phyloP scores from a whole-genome alignment of 2,113 vertebrate species.

The Rhinolophus sinicus region DNA sequence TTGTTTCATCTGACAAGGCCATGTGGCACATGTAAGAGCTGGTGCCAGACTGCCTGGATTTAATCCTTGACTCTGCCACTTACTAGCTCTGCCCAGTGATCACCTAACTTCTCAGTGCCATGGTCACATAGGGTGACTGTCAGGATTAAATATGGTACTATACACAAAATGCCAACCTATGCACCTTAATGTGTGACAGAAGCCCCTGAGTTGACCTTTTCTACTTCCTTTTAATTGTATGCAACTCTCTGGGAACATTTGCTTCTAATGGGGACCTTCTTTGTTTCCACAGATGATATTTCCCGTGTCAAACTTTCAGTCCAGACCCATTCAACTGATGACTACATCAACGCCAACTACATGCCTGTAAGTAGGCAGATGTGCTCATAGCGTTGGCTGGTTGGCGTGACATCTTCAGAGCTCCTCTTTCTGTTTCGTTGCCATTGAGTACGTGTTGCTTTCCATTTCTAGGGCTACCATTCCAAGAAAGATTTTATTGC shows the following conservation, averaged over 20 bases:
- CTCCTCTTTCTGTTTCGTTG: not conserved
- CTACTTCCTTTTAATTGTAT: not conserved
- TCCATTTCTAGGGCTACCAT: slow-evolving; percentile 90
- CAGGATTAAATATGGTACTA: not conserved
- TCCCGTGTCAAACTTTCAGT: slow-evolving; percentile 96
- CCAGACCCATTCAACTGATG: slow-evolving; percentile 85
- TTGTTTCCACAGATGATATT: slow-evolving; percentile 89
- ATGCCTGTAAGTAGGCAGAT: slow-evolving; percentile 90
- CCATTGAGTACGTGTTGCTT: not conserved
- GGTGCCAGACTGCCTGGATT: not conserved
- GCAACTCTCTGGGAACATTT: not conserved
- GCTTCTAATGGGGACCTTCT: not conserved
- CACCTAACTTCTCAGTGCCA: not conserved
- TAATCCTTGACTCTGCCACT: not conserved
- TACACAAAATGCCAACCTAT: fast-evolving
- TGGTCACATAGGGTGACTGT: fast-evolving
- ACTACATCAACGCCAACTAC: slow-evolving; percentile 98
- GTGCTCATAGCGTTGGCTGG: not conserved
- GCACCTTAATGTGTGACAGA: not conserved
- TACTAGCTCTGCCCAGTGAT: not conserved
- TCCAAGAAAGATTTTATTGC: slow-evolving; percentile 95
- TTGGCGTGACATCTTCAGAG: not conserved
- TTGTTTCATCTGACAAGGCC: not conserved
- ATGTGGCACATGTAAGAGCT: not conserved
- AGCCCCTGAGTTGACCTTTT: not conserved